A percentile compares a stretch with the other conserved stretches of the same genome.
Conservation (phyloP, 2,797 vertebrate genomes). For the Oryzias dopingdopingensis region DNA sequence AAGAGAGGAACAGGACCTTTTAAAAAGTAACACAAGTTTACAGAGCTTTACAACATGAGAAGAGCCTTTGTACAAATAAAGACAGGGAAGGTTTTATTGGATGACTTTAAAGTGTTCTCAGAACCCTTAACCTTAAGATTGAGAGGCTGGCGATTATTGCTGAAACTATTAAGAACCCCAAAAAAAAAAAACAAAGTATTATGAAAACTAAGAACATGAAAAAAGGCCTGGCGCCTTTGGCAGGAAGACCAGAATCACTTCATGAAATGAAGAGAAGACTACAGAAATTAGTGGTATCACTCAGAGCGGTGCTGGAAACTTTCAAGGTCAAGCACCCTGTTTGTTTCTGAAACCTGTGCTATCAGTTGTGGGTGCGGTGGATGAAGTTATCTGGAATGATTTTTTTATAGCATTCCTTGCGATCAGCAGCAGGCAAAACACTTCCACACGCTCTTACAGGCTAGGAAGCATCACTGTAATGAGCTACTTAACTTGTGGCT, state of each 20-base stretch:
- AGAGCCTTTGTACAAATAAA: constrained; percentile 10
- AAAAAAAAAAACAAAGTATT: constrained; percentile 11
- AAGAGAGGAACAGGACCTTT: constrained; percentile 40
- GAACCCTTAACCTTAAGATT: constrained; percentile 3
- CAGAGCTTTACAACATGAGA: constrained; percentile 53
- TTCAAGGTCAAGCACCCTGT: neutral
- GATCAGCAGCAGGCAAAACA: constrained; percentile 28
- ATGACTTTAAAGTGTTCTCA: constrained; percentile 45
- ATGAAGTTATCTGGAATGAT: constrained; percentile 36
- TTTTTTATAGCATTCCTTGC: constrained; percentile 35
- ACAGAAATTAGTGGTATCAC: neutral
- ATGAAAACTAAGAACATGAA: neutral
- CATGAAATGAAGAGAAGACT: constrained; percentile 4
- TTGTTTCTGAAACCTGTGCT: constrained; percentile 2
- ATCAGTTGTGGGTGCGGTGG: constrained; percentile 29
- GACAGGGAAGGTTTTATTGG: constrained; percentile 22
- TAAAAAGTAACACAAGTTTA: constrained; percentile 36
- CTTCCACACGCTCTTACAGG: constrained; percentile 10
- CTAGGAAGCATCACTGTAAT: constrained; percentile 17
- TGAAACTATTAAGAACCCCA: neutral
- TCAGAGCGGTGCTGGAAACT: neutral
- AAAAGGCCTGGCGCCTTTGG: constrained; percentile 6
- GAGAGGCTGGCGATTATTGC: neutral
- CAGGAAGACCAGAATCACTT: constrained; percentile 11
- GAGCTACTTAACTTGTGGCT: constrained; percentile 29